Conservation (phyloP, 1,140 invertebrate genomes). For the Luehdorfia chinensis region DNA sequence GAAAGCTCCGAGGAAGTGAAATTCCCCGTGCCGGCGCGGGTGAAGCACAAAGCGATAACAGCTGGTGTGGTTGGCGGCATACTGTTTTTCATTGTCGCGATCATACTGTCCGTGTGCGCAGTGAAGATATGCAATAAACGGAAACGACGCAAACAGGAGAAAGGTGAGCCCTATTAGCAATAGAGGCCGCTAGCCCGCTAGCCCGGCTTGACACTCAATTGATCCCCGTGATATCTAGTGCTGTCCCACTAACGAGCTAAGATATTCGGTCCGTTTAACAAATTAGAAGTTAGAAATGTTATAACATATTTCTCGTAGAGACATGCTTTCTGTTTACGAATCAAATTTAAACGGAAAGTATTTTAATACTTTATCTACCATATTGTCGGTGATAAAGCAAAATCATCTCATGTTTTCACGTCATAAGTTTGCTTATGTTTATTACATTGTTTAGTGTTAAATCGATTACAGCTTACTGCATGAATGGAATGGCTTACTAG, state of each 20-base stretch:
- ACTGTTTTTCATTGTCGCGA: conserved; percentile 96
- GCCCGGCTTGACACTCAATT: conserved; percentile 21
- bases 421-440: conserved; percentile 11
- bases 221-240: conserved; percentile 14
- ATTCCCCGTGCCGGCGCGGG: conserved; percentile 90
- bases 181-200: conserved; percentile 58
- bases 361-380: conserved; percentile 21
- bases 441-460: neutral
- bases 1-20: conserved; percentile 91
- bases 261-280: neutral
- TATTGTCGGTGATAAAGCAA: conserved; percentile 51
- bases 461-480: neutral
- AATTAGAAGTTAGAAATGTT: neutral
- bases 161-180: conserved; percentile 83
- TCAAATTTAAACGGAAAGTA: neutral
- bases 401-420: conserved; percentile 10
- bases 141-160: conserved; percentile 97
- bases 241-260: conserved; percentile 14
- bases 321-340: neutral
- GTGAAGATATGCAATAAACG: conserved; percentile 98
- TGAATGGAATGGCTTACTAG: neutral
- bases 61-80: conserved; percentile 96
- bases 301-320: neutral
- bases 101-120: conserved; percentile 96
- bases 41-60: conserved; percentile 95